Conservation (phyloP, 2,888 invertebrate species). For the Rhamnusium bicolor region DNA sequence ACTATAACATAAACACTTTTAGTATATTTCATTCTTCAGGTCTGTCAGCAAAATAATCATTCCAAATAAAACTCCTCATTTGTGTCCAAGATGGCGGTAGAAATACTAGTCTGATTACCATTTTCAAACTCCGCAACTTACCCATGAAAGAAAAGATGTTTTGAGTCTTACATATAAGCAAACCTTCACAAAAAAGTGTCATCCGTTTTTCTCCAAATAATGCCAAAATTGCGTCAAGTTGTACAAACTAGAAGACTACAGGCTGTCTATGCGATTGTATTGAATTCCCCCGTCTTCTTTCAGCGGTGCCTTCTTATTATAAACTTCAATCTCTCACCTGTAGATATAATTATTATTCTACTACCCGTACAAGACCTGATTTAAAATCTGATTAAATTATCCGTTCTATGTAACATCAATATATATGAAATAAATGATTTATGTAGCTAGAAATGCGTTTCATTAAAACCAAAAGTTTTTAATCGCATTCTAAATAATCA, state of each 20-base stretch:
- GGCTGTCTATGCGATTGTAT: conserved; percentile 60
- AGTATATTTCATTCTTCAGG: no score
- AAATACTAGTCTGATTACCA: no score
- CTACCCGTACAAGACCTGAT: conserved; percentile 51
- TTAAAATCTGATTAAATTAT: conserved; percentile 50
- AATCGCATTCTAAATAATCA: no score
- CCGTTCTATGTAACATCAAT: conserved; percentile 65
- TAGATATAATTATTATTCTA: conserved; percentile 60
- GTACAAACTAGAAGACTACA: conserved; percentile 54
- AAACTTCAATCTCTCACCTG: conserved; percentile 68
- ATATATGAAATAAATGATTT: conserved; percentile 64
- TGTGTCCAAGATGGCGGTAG: no score
- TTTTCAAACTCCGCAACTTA: no score
- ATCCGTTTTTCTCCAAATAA: background rate
- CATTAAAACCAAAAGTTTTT: no score
- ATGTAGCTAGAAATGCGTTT: conserved; percentile 58
- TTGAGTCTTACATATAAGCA: no score
- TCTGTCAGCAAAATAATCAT: no score
- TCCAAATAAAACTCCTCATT: no score
- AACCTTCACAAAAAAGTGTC: no score
- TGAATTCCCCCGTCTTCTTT: conserved; percentile 71
- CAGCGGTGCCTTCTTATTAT: conserved; percentile 73
- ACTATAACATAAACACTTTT: no score
- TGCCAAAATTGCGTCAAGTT: conserved; percentile 23
- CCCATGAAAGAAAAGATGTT: no score